Percentiles rank a stretch among this genome's conserved stretches.
Evolutionary conservation across 2,113 vertebrate genomes (phyloP).

Genomic region (Rhinolophus ferrumequinum): DNA sequence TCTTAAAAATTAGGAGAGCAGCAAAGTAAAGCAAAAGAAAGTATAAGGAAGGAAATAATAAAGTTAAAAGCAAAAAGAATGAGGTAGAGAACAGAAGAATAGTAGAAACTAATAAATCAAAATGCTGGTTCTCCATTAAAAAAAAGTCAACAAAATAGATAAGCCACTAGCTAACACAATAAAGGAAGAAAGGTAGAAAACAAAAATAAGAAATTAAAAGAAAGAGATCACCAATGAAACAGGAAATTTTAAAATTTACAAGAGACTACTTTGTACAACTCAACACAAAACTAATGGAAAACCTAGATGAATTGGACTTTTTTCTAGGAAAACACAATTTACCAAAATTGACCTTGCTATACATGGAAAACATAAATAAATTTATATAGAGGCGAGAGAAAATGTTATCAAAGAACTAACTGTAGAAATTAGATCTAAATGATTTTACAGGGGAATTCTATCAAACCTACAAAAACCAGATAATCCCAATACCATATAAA

Average conservation of each 20-base stretch:
- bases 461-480: neutral
- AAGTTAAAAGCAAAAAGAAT: neutral
- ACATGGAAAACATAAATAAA: neutral
- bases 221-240: neutral
- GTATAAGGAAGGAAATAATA: neutral
- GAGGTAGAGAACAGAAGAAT: neutral
- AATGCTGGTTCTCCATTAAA: neutral
- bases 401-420: constrained; percentile 7
- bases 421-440: neutral
- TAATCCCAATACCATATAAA: neutral
- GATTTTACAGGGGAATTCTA: neutral
- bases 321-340: neutral
- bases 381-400: neutral
- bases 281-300: constrained; percentile 2
- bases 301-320: neutral
- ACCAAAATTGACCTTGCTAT: neutral
- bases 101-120: constrained; percentile 6
- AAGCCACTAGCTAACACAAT: constrained; percentile 2
- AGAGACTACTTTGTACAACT: neutral
- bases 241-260: neutral
- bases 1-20: constrained; percentile 37
- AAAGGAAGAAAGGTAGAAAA: neutral
- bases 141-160: constrained; percentile 15
- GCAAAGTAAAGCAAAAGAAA: neutral
- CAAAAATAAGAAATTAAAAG: neutral